phyloP scores from a whole-genome alignment of 2,797 vertebrate genomes.

The Hydrolagus colliei region DNA sequence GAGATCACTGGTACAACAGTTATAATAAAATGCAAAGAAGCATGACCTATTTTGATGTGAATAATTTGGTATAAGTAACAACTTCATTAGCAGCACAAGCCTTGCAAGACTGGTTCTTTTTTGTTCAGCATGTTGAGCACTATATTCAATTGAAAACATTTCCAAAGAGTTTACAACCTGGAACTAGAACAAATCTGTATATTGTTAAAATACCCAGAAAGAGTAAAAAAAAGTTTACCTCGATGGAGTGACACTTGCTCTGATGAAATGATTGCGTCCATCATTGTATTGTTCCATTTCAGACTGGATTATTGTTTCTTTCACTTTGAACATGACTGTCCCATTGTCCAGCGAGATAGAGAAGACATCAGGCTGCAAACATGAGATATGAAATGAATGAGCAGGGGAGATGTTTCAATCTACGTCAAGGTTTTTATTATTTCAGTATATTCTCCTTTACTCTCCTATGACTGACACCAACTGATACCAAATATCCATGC shows the following conservation, averaged over 20 bases:
- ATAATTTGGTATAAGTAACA: background rate
- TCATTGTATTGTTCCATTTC: slow-evolving; percentile 76
- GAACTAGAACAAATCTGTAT: background rate
- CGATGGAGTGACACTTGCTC: slow-evolving; percentile 67
- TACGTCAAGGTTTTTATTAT: too few species aligned
- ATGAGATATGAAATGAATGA: slow-evolving; percentile 20
- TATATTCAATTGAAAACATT: too few species aligned
- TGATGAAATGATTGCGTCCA: slow-evolving; percentile 76
- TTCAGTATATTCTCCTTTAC: too few species aligned
- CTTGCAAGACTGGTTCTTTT: background rate
- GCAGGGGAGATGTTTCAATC: too few species aligned
- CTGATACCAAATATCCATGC: too few species aligned
- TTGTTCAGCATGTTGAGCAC: background rate
- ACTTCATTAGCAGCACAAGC: background rate
- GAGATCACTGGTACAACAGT: background rate
- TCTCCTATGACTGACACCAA: too few species aligned
- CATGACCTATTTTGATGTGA: background rate
- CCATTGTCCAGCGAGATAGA: slow-evolving; percentile 84
- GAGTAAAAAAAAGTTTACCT: slow-evolving; percentile 59
- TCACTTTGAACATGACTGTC: slow-evolving; percentile 72
- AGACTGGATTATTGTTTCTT: slow-evolving; percentile 71
- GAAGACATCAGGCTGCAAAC: slow-evolving; percentile 72
- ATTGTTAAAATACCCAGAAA: background rate
- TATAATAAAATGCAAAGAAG: background rate
- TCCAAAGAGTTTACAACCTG: too few species aligned